Base-by-base conservation (phyloP, 2,113 vertebrate species). In the Cephalopterus ornatus region DNA sequence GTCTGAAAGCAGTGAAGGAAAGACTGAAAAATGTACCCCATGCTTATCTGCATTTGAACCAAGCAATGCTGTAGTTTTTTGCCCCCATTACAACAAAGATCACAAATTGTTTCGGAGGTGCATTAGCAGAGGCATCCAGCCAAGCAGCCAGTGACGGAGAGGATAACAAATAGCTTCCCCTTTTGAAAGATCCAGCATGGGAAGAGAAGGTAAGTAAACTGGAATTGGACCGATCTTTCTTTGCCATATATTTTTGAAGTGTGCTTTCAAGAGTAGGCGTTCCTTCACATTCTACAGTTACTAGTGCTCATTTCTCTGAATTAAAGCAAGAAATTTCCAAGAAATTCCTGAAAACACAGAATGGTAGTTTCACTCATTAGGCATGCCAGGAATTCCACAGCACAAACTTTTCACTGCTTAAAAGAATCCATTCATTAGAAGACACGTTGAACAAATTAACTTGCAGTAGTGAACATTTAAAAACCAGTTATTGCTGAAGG, bases 1-100 rank as follows among this genome's bases (percentile, higher is more conserved):
- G 96, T 92, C 96, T 95, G 93, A 93, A 74, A 88, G 21, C 59
- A 85, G 20, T 27, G 62, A 76, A 47, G 58, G 63, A 79, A 88
- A 88, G 27, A 61, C 30, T n/a, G 11, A 70, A 66, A 85, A 92
- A 70, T 82, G 90, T 41, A n/a, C 63, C 32, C 21, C 0, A 3
- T 91, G 71, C 37, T 96, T 50, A 5, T 63, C 35, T 88, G 70
- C 9, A 17, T 63, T 68, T 68, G 61, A 89, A 89, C n/a, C 42
- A 41, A 86, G 67, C 12, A 37, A 14, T 15, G 41, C 35, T 76
- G 65, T 32, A 3, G 4, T 35, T 84, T 19, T 13, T 53, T 97
- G 71, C 42, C 52, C 76, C 35, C 3, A 1, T 65, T 92, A 71
- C 47, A 65, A 80, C 67, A 66, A 26, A 14, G 27, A 22, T 72